These are phyloP conservation scores for Drosophila imparisetae DNA, from an alignment of 2,888 invertebrate genomes.

Conservation along the genomic window DNA sequence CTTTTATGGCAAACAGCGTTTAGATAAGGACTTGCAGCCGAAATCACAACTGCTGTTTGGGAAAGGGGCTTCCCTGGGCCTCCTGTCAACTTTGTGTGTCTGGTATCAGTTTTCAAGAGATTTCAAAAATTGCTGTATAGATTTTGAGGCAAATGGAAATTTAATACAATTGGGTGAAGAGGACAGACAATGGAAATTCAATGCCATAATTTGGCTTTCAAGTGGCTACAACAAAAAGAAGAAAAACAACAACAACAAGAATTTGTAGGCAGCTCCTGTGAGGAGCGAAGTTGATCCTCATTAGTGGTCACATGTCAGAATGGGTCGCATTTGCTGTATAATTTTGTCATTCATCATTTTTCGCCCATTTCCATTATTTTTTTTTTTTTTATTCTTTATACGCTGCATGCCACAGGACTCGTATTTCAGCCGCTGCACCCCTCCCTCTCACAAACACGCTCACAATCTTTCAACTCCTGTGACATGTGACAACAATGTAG, in stretches of 20 bases:
- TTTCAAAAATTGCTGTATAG: slow-evolving; percentile 9
- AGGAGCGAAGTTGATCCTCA: slow-evolving; percentile 71
- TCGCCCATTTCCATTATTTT: slow-evolving; percentile 68
- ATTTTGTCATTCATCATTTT: slow-evolving; percentile 81
- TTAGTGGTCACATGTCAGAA: slow-evolving; percentile 79
- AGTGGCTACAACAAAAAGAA: slow-evolving; percentile 45
- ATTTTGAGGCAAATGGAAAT: slow-evolving; percentile 42
- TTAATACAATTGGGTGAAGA: slow-evolving; percentile 43
- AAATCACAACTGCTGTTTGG: slow-evolving; percentile 5
- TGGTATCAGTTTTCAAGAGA: slow-evolving; percentile 40
- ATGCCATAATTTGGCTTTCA: slow-evolving; percentile 74
- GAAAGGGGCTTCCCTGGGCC: too few species aligned
- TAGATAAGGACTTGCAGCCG: slow-evolving; percentile 56
- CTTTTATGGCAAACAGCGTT: slow-evolving; percentile 51
- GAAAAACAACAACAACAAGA: slow-evolving; percentile 37
- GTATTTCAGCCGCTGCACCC: slow-evolving; percentile 58
- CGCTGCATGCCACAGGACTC: slow-evolving; percentile 70
- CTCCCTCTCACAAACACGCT: neutral
- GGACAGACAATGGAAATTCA: slow-evolving; percentile 51
- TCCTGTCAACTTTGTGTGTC: slow-evolving; percentile 18
- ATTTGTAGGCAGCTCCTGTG: slow-evolving; percentile 35
- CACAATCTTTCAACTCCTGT: slow-evolving; percentile 48
- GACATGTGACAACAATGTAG: slow-evolving; percentile 78
- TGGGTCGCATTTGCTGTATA: slow-evolving; percentile 76
- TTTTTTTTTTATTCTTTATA: neutral